phyloP scores from a whole-genome alignment of 1,140 invertebrate species.

The Lordiphosa clarofinis region DNA sequence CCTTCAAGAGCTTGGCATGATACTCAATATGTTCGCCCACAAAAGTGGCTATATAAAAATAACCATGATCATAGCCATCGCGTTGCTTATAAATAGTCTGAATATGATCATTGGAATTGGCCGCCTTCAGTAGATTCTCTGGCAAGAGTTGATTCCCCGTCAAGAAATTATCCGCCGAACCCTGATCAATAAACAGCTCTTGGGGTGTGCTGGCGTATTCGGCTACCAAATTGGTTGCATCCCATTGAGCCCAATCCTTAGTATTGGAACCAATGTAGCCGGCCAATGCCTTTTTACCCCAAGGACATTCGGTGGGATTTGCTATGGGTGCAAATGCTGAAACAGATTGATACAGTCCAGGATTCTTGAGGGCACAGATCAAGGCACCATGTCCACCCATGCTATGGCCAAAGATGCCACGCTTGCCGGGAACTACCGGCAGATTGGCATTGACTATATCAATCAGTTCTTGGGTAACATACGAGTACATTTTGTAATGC shows the following conservation, averaged over 20 bases:
- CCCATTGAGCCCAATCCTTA: conserved; percentile 91
- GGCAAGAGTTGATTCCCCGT: conserved; percentile 89
- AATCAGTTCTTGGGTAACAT: conserved; percentile 94
- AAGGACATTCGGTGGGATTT: conserved; percentile 91
- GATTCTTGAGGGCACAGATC: conserved; percentile 94
- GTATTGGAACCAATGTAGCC: conserved; percentile 90
- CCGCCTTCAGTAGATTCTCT: conserved; percentile 88
- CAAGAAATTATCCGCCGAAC: conserved; percentile 91
- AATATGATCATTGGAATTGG: conserved; percentile 86
- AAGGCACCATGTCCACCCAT: conserved; percentile 99
- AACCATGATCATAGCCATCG: conserved; percentile 97
- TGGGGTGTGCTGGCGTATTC: conserved; percentile 91
- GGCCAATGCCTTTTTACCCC: conserved; percentile 93
- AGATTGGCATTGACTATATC: conserved; percentile 89
- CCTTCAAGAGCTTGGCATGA: conserved; percentile 88
- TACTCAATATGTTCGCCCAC: conserved; percentile 96
- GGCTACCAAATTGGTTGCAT: conserved; percentile 91
- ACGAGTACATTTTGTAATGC: conserved; percentile 98
- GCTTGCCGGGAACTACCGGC: conserved; percentile 82
- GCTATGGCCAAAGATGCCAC: conserved; percentile 94
- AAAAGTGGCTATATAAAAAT: conserved; percentile 96
- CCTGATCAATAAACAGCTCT: conserved; percentile 94
- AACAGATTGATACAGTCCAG: conserved; percentile 92
- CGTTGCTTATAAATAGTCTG: conserved; percentile 88
- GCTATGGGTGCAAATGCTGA: conserved; percentile 98